Evolutionary conservation across 1,140 invertebrate species (phyloP).

Genomic region (Diachasma alloeum): DNA sequence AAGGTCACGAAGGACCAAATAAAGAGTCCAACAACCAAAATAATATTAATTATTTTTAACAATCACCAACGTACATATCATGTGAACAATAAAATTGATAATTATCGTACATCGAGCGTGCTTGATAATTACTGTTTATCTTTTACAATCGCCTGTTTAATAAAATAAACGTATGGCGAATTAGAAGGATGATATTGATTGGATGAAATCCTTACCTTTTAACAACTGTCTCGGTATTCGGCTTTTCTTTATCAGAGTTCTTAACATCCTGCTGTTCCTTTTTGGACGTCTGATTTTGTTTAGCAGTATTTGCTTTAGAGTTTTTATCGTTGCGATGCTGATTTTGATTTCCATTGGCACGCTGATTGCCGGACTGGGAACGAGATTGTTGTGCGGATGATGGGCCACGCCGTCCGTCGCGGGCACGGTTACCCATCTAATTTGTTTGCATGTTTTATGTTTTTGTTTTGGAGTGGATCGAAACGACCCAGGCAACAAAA

Average conservation of each 20-base stretch:
- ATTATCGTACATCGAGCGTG: background rate
- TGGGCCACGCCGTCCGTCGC: conserved; percentile 63
- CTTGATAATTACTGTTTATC: conserved; percentile 3
- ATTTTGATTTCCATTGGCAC: conserved; percentile 65
- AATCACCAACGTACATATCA: background rate
- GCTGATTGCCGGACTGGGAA: conserved; percentile 63
- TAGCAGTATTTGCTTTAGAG: conserved; percentile 66
- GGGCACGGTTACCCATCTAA: conserved; percentile 66
- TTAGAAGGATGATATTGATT: background rate
- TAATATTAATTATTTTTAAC: background rate
- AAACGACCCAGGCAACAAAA: conserved; percentile 37
- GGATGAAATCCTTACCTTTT: conserved; percentile 60
- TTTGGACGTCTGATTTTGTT: conserved; percentile 65
- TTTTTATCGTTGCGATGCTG: conserved; percentile 66
- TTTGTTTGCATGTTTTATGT: conserved; percentile 49
- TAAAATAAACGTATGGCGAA: conserved; percentile 39
- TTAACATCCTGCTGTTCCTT: conserved; percentile 64
- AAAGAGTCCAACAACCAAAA: conserved; percentile 15
- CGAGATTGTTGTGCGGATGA: conserved; percentile 60
- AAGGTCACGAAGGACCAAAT: conserved; percentile 18
- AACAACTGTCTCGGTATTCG: conserved; percentile 55
- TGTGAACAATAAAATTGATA: conserved; percentile 49
- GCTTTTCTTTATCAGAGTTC: conserved; percentile 65
- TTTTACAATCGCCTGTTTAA: conserved; percentile 43
- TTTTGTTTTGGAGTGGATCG: conserved; percentile 50